Base-by-base conservation (phyloP, 1,140 invertebrate species). In the Gyrodactylus bullatarudis region DNA sequence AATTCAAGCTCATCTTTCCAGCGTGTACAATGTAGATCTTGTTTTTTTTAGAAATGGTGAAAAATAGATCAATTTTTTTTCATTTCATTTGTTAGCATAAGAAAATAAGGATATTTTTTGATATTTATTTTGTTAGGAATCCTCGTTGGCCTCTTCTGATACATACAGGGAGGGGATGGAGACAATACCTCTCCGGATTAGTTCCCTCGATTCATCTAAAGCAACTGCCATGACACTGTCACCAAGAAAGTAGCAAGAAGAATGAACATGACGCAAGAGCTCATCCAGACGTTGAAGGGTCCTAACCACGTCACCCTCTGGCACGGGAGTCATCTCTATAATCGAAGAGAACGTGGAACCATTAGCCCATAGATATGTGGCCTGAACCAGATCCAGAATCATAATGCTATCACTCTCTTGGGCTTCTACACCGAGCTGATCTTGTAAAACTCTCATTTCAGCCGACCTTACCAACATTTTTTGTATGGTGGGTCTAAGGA, bases 131-230 rank as follows among this genome's bases (percentile, higher is more conserved):
- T n/a, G n/a, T n/a, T n/a, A n/a, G n/a, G n/a, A n/a, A n/a, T 54
- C 34, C 8, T 54, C 34, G 34, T 54, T 54, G n/a, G 34, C 34
- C n/a, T 54, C 34, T 54, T 54, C 34, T 8, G 34, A 54, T 16
- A 89, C 93, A 78, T 99, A 98, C 20, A 99, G 83, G 81, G 89
- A 94, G 23, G 91, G 90, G 26, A 92, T 88, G 81, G 98, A 98
- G 0, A 98, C 93, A 78, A 99, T 98, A 79, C 97, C 93, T 76
- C 95, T 82, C 79, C 94, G 94, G 73, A 99, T 95, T 27, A 87
- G 85, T 0, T 85, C 85, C 0, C 89, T 90, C 0, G 91, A 90
- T 80, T 92, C 87, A 79, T 94, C 88, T 88, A 98, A 94, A 83
- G 96, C 97, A 71, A 86, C 85, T 77, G 87, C 86, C 0, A 99